Conservation (phyloP, 2,888 invertebrate species). For the Carcina quercana region DNA sequence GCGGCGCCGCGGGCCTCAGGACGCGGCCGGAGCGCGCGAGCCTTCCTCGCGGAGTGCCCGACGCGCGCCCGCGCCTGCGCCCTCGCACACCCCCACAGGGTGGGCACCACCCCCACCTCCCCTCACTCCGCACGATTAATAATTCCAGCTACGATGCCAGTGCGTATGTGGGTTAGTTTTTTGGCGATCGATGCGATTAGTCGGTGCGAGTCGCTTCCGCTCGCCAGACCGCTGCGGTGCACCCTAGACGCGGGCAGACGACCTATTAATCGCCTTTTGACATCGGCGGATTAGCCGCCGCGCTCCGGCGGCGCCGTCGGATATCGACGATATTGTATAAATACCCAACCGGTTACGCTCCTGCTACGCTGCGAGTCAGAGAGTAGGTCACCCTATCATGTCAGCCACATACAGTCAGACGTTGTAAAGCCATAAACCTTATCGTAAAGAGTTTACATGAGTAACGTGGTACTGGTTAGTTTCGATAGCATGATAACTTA, state of each 20-base stretch:
- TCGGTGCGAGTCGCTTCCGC: slow-evolving; percentile 60
- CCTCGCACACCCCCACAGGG: slow-evolving; percentile 26
- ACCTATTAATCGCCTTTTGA: slow-evolving; percentile 56
- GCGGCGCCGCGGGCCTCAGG: slow-evolving; percentile 50
- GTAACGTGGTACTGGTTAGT: no score
- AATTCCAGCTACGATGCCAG: slow-evolving; percentile 73
- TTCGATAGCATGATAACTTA: no score
- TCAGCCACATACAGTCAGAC: no score
- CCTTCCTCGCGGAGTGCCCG: slow-evolving; percentile 67
- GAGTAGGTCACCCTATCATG: neutral
- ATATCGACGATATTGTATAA: slow-evolving; percentile 5
- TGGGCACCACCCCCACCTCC: slow-evolving; percentile 49
- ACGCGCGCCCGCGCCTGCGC: slow-evolving; percentile 54
- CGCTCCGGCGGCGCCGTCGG: neutral
- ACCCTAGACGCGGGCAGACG: slow-evolving; percentile 41
- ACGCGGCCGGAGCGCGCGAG: slow-evolving; percentile 70
- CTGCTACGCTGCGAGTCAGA: no score
- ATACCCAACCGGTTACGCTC: slow-evolving; percentile 6
- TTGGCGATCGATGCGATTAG: slow-evolving; percentile 73
- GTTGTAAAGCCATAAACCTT: no score
- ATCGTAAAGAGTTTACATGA: no score
- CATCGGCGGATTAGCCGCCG: slow-evolving; percentile 33
- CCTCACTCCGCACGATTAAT: slow-evolving; percentile 67
- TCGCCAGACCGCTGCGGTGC: slow-evolving; percentile 19
- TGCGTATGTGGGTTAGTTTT: slow-evolving; percentile 75